A percentile compares a stretch with the other conserved stretches of the same genome.
These are phyloP conservation scores for Syncerus caffer DNA, from an alignment of 2,797 vertebrate species.

Conservation along the genomic window DNA sequence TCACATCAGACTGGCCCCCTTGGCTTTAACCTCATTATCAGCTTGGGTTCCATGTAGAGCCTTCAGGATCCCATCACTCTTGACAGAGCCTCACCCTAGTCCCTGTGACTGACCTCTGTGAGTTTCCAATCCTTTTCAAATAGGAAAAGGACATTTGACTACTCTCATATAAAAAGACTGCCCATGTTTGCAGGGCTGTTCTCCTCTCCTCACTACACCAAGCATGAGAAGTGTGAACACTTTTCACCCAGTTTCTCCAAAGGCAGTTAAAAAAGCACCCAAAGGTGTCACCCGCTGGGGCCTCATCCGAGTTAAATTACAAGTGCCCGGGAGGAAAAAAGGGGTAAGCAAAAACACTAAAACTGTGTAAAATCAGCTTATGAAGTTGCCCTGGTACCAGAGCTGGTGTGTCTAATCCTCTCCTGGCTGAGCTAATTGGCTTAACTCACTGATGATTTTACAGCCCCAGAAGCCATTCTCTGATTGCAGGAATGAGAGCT, in stretches of 20 bases:
- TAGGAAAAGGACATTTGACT: not conserved
- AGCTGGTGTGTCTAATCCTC: slow-evolving; percentile 54
- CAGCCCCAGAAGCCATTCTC: slow-evolving; percentile 65
- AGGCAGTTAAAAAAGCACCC: slow-evolving; percentile 60
- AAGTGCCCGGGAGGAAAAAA: slow-evolving; percentile 20
- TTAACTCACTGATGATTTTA: slow-evolving; percentile 68
- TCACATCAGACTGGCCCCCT: not conserved
- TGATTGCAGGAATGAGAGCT: slow-evolving; percentile 64
- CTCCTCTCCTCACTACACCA: not conserved
- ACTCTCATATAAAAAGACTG: not conserved
- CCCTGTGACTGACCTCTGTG: not conserved
- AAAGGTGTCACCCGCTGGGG: slow-evolving; percentile 24
- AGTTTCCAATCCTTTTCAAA: not conserved
- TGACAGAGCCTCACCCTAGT: not conserved
- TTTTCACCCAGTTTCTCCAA: slow-evolving; percentile 61
- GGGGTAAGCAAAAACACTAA: not conserved
- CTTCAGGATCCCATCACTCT: not conserved
- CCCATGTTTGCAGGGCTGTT: not conserved
- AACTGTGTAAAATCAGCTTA: slow-evolving; percentile 32
- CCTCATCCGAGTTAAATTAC: slow-evolving; percentile 6
- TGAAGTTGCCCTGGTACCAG: slow-evolving; percentile 56
- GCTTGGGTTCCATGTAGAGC: not conserved
- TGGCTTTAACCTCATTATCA: not conserved
- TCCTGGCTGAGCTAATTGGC: slow-evolving; percentile 57
- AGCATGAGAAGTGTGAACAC: not conserved